phyloP scores from a whole-genome alignment of 2,888 invertebrate species.

The Eupithecia dodoneata region DNA sequence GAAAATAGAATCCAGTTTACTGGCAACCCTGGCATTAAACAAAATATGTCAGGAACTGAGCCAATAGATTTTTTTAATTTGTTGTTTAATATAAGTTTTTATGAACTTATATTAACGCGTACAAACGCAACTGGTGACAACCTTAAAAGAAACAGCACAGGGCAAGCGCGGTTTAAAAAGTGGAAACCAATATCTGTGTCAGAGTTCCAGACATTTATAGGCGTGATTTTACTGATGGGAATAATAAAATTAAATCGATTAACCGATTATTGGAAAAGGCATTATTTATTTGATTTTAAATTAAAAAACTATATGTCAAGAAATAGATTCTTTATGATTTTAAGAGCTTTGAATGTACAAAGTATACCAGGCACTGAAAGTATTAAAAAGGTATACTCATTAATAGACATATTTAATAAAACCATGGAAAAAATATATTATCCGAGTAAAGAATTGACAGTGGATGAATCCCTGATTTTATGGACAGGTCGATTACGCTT shows the following conservation, averaged over 20 bases:
- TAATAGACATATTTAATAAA: conserved; percentile 42
- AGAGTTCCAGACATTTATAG: conserved; percentile 38
- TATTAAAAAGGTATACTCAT: conserved; percentile 45
- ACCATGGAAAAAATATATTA: conserved; percentile 42
- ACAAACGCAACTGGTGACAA: conserved; percentile 37
- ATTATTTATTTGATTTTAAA: conserved; percentile 45
- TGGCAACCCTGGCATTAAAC: conserved; percentile 39
- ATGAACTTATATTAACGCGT: conserved; percentile 35
- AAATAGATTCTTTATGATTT: conserved; percentile 46
- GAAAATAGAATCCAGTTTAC: conserved; percentile 37
- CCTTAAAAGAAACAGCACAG: conserved; percentile 31
- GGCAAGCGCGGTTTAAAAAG: conserved; percentile 35
- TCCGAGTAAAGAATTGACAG: conserved; percentile 39
- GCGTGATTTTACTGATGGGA: conserved; percentile 38
- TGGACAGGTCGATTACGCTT: conserved; percentile 44
- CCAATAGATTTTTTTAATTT: conserved; percentile 40
- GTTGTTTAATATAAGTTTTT: conserved; percentile 37
- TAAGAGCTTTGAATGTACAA: conserved; percentile 46
- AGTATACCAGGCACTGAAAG: conserved; percentile 40
- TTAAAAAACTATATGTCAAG: conserved; percentile 44
- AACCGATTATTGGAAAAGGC: conserved; percentile 42
- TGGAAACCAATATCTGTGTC: conserved; percentile 33
- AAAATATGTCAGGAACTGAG: conserved; percentile 37
- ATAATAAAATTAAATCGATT: conserved; percentile 36
- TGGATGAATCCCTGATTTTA: conserved; percentile 45